Conservation (phyloP, 2,113 vertebrate genomes). For the Pristiophorus japonicus region DNA sequence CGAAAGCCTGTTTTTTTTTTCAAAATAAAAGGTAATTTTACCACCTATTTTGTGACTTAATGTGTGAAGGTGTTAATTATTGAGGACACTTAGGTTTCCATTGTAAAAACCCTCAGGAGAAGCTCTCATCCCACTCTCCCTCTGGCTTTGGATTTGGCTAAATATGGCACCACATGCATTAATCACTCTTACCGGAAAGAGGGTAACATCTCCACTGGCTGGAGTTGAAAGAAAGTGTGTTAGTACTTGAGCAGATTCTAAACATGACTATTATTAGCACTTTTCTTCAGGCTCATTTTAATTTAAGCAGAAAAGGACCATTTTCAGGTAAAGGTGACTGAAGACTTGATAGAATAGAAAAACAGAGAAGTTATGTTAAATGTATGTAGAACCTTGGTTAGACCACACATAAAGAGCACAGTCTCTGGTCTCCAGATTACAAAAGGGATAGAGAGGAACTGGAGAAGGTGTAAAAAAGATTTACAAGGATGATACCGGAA, state of each 20-base stretch:
- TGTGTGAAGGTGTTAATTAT: not conserved
- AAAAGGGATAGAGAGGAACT: too few species aligned
- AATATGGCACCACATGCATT: too few species aligned
- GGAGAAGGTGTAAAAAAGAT: too few species aligned
- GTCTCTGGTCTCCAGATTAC: too few species aligned
- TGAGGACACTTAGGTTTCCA: not conserved
- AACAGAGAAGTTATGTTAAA: not conserved
- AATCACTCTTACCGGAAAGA: too few species aligned
- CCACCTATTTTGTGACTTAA: not conserved
- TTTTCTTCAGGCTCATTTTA: not conserved
- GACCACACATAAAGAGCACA: not conserved
- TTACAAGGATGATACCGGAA: too few species aligned
- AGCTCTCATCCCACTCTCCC: too few species aligned
- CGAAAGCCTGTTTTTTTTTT: not conserved
- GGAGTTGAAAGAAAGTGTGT: too few species aligned
- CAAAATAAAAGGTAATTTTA: not conserved
- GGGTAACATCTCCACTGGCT: too few species aligned
- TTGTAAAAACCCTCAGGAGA: not conserved
- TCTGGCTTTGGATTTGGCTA: too few species aligned
- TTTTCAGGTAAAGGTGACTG: not conserved
- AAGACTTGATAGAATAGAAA: not conserved
- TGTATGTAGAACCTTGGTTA: not conserved
- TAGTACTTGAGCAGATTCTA: too few species aligned
- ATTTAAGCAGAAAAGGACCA: not conserved
- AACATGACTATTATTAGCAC: not conserved